Base-by-base conservation (phyloP, 2,113 vertebrate genomes). In the Meleagris gallopavo region DNA sequence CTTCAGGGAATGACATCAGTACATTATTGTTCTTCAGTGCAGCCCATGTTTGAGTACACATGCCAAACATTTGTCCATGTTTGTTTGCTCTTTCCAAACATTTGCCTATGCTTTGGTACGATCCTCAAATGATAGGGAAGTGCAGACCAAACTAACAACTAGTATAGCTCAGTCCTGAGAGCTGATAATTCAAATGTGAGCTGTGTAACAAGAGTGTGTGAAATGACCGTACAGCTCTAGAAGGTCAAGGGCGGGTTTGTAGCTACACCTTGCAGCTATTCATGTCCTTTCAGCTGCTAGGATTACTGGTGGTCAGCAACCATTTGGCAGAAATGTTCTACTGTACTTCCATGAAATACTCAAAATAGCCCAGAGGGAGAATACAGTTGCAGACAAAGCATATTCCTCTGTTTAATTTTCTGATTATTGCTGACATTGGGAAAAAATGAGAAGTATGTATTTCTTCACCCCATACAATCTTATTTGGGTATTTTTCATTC, bases 191-290 rank as follows among this genome's bases (percentile, higher is more conserved):
- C 41, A 8, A 38, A 52, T 3, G 4, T 52, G 67, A 73, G 13
- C 12, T 10, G 0, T 2, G 3, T 13, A 64, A 55, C 41, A 36
- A 20, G 83, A 8, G 12, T 0, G 0, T 6, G 20, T 55, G 52
- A 41, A 40, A n/a, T 50, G 11, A 48, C 40, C 40, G n/a, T 0
- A 0, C 65, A n/a, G 84, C 78, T 89, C 55, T 8, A 0, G 21
- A 46, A 91, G 46, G 79, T 66, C 84, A 77, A 67, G 75, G 82
- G 61, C 82, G 46, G 57, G 17, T 58, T 67, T 71, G 24, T 19
- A 83, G 84, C 79, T 71, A 9, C 10, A 3, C 29, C n/a, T n/a
- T n/a, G n/a, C n/a, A n/a, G n/a, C n/a, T n/a, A 2, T 45, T 46
- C 29, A 4, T 36, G 2, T 13, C 46, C 67, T 83, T 76, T 67